Percentiles rank a stretch among this genome's conserved stretches.
phyloP scores from a whole-genome alignment of 2,113 vertebrate genomes.

The Nothocercus julius region DNA sequence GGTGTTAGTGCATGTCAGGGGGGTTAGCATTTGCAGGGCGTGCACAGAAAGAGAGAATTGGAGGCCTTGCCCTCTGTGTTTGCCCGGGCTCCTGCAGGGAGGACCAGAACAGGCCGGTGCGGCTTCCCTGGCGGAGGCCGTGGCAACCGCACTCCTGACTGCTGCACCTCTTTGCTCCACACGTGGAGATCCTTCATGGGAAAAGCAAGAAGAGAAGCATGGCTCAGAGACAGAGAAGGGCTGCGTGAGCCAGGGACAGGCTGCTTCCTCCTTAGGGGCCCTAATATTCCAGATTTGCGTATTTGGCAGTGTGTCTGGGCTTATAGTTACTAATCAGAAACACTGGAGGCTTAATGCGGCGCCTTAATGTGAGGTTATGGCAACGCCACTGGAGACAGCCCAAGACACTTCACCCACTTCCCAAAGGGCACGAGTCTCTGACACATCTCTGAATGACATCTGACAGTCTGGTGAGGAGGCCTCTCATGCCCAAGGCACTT shows the following conservation, averaged over 20 bases:
- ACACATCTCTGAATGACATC: not conserved
- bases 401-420: not conserved
- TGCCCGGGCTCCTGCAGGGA: slow-evolving; percentile 18
- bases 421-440: not conserved
- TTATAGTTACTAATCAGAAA: slow-evolving; percentile 35
- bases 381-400: not conserved
- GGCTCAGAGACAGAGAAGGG: slow-evolving; percentile 14
- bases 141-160: slow-evolving; percentile 23
- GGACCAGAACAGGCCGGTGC: slow-evolving; percentile 25
- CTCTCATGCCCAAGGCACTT: not conserved
- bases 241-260: slow-evolving; percentile 32
- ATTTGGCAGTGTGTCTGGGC: slow-evolving; percentile 29
- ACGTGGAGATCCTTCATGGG: slow-evolving; percentile 1
- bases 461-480: not conserved
- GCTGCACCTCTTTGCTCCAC: not conserved
- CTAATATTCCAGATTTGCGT: slow-evolving; percentile 27
- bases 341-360: not conserved
- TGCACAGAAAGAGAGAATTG: not conserved
- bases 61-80: slow-evolving; percentile 2
- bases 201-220: not conserved
- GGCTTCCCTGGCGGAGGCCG: slow-evolving; percentile 17
- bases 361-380: not conserved
- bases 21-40: not conserved
- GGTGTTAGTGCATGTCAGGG: not conserved
- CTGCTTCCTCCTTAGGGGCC: slow-evolving; percentile 28